Conservation (phyloP, 1,140 invertebrate species). For the Cyphomyrmex costatus region DNA sequence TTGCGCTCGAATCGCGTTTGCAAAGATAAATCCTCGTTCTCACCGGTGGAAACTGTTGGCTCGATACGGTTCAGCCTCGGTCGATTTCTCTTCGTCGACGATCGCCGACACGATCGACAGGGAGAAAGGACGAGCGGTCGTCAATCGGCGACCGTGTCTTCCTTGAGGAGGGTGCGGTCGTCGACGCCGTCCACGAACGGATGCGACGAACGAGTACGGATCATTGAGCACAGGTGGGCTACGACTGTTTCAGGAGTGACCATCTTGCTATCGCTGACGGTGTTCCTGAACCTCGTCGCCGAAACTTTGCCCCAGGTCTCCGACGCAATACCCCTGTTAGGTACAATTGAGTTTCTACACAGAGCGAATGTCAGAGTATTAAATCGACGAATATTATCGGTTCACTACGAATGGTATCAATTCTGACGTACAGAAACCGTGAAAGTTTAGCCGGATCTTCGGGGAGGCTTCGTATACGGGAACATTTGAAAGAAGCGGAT, state of each 20-base stretch:
- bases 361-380: constrained; percentile 43
- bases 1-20: constrained; percentile 3
- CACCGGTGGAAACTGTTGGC: background rate
- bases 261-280: constrained; percentile 99
- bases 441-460: background rate
- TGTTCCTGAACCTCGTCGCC: constrained; percentile 98
- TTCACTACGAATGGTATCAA: constrained; percentile 13
- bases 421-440: background rate
- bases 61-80: constrained; percentile 43
- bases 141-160: constrained; percentile 38
- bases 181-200: constrained; percentile 37
- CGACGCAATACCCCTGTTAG: constrained; percentile 97
- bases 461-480: background rate
- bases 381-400: constrained; percentile 9
- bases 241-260: constrained; percentile 97
- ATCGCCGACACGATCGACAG: constrained; percentile 34
- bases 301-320: constrained; percentile 98
- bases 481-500: constrained; percentile 6
- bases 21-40: constrained; percentile 29
- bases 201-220: constrained; percentile 60
- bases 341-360: constrained; percentile 88
- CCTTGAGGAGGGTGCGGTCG: constrained; percentile 13
- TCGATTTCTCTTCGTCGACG: constrained; percentile 53
- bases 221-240: constrained; percentile 78
- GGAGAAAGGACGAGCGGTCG: constrained; percentile 16